These are phyloP conservation scores for Corella eumyota DNA, from an alignment of 23 tunicate genomes.

Conservation along the genomic window DNA sequence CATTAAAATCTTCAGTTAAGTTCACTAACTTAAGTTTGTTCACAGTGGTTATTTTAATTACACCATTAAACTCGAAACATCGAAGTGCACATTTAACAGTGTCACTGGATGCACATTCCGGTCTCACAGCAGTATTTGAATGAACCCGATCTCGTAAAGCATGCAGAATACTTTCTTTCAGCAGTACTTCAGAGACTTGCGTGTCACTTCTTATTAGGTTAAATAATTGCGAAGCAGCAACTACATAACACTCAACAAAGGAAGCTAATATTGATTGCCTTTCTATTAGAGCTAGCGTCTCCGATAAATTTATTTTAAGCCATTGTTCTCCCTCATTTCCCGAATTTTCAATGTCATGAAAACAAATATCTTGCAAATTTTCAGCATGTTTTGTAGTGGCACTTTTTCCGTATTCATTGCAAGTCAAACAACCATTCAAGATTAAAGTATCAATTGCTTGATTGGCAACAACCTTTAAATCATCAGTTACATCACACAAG, in stretches of 20 bases:
- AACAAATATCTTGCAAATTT: conserved; percentile 22
- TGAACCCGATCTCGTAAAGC: conserved; percentile 23
- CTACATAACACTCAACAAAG: conserved; percentile 49
- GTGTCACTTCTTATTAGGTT: background rate
- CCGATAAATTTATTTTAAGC: no score
- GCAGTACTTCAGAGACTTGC: conserved; percentile 6
- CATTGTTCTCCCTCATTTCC: conserved; percentile 18
- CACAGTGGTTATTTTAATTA: background rate
- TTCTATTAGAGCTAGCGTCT: conserved; percentile 9
- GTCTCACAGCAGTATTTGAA: conserved; percentile 15
- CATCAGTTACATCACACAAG: conserved; percentile 56
- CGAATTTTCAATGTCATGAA: conserved; percentile 24
- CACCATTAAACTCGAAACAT: conserved; percentile 53
- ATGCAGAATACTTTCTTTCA: conserved; percentile 16
- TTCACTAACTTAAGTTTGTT: conserved; percentile 9
- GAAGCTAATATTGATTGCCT: conserved; percentile 29
- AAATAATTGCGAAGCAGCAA: conserved; percentile 20
- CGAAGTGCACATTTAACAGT: conserved; percentile 28
- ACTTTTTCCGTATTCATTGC: conserved; percentile 23
- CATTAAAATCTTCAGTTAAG: conserved; percentile 20
- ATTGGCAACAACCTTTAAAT: conserved; percentile 24
- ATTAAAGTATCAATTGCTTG: conserved; percentile 42
- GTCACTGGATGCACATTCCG: conserved; percentile 36
- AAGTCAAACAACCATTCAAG: conserved; percentile 24
- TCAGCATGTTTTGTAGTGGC: conserved; percentile 16